Base-by-base conservation (phyloP, 2,888 invertebrate genomes). In the Polyommatus icarus region DNA sequence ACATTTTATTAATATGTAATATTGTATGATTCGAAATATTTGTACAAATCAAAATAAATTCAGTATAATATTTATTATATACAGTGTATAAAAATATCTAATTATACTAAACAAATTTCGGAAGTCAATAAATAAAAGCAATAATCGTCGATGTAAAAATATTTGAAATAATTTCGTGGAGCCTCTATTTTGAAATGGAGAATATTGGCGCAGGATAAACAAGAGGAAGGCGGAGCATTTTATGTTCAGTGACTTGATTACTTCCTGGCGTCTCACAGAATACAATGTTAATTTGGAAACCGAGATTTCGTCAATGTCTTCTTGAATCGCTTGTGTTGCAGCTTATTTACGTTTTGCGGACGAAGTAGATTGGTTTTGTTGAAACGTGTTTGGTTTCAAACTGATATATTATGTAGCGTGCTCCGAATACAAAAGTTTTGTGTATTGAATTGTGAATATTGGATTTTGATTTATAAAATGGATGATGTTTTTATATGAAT, bases 251-350 rank as follows among this genome's bases (percentile, higher is more conserved):
- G 77, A 59, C 77, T 77, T 73, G 77, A 77, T 77, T 77, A 77
- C 77, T 77, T 77, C 77, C 77, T 77, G 77, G 40, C 59, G 77
- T 40, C 72, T 73, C 32, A 29, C 29, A 59, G 36, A 77, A 72
- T 59, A 72, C 73, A 72, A 54, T 77, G 77, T 73, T 77, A 77
- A 77, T 72, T 77, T 71, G 29, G 75, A 40, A 54, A 75, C 75
- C 46, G 50, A 75, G 75, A 50, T 75, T 50, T 75, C 57, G 72
- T 73, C 72, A 72, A 77, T 54, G 77, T 77, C 50, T 72, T 54
- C 57, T 15, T 29, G 24, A 54, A 75, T 75, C 46, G 75, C 46
- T 75, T 75, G 54, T 75, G 50, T 75, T 50, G 75, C 24, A 75
- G 75, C 75, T 75, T 75, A 75, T 75, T 75, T 75, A 29, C 75